These are phyloP conservation scores for Saxidomus purpurata DNA, from an alignment of 1,140 invertebrate genomes.

Conservation along the genomic window DNA sequence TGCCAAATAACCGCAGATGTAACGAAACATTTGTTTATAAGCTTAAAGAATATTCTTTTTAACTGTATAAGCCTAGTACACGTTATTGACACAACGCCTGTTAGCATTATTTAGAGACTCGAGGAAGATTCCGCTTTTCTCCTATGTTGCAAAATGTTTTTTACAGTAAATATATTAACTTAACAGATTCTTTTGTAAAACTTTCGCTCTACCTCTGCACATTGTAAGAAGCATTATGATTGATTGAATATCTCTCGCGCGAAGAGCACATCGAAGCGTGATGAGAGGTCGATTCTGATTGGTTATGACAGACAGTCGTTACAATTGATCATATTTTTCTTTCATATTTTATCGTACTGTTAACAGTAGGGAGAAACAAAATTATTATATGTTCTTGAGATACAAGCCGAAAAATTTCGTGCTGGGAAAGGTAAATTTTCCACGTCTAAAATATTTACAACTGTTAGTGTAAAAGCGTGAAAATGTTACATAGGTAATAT, in stretches of 20 bases:
- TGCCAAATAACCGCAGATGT: not conserved
- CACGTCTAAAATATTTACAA: conserved; percentile 20
- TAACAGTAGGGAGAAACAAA: not conserved
- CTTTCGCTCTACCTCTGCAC: conserved; percentile 30
- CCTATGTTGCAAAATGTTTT: conserved; percentile 42
- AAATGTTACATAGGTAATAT: not conserved
- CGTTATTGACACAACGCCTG: conserved; percentile 27
- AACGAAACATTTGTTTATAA: conserved; percentile 3
- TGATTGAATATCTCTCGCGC: conserved; percentile 39
- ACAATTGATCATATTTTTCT: conserved; percentile 47
- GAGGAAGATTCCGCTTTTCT: conserved; percentile 17
- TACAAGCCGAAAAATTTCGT: conserved; percentile 11
- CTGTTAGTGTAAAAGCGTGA: not conserved
- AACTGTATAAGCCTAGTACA: conserved; percentile 7
- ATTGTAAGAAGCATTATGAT: conserved; percentile 31
- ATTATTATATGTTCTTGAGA: not conserved
- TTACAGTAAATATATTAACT: conserved; percentile 41
- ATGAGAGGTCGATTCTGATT: conserved; percentile 40
- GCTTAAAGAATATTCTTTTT: conserved; percentile 7
- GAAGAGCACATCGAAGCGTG: conserved; percentile 44
- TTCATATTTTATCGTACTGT: conserved; percentile 35
- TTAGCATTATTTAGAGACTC: conserved; percentile 32
- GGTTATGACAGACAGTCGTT: conserved; percentile 40
- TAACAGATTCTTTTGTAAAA: conserved; percentile 43
- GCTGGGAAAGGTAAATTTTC: not conserved